phyloP scores from a whole-genome alignment of 1,140 invertebrate genomes.

The Hyphantria cunea region DNA sequence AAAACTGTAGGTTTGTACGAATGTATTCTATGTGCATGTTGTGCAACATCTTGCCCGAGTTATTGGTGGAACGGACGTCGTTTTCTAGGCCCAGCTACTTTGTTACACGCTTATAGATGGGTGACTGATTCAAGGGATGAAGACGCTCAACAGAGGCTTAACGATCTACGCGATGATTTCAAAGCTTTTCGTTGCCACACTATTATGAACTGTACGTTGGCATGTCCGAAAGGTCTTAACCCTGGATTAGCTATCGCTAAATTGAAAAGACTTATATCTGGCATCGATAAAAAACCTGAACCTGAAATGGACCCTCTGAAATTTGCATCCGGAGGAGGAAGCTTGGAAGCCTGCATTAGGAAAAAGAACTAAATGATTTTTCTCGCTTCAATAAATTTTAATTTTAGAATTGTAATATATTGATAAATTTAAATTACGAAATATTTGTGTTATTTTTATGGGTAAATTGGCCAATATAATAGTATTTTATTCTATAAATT shows the following conservation, averaged over 20 bases:
- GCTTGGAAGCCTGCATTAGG: constrained; percentile 2
- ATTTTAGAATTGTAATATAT: no score
- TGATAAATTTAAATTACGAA: no score
- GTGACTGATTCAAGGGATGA: constrained; percentile 91
- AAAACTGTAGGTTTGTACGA: constrained; percentile 92
- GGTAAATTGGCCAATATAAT: no score
- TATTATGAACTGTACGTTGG: constrained; percentile 91
- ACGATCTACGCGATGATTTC: constrained; percentile 87
- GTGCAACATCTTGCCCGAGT: constrained; percentile 92
- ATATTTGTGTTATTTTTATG: no score
- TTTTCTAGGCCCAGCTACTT: constrained; percentile 64
- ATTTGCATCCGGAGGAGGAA: constrained; percentile 49
- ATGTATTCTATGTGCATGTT: constrained; percentile 93
- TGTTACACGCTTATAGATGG: constrained; percentile 84
- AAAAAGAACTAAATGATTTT: neutral
- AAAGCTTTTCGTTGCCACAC: constrained; percentile 90
- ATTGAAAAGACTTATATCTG: constrained; percentile 94
- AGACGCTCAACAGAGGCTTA: constrained; percentile 84
- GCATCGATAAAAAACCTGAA: constrained; percentile 87
- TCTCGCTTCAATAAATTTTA: no score
- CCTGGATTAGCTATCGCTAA: constrained; percentile 96
- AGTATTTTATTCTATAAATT: no score
- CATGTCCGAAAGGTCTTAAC: constrained; percentile 94
- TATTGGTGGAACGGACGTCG: constrained; percentile 91
- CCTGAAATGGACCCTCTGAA: constrained; percentile 85